Base-by-base conservation (phyloP, 2,113 vertebrate genomes). In the Podiceps cristatus region DNA sequence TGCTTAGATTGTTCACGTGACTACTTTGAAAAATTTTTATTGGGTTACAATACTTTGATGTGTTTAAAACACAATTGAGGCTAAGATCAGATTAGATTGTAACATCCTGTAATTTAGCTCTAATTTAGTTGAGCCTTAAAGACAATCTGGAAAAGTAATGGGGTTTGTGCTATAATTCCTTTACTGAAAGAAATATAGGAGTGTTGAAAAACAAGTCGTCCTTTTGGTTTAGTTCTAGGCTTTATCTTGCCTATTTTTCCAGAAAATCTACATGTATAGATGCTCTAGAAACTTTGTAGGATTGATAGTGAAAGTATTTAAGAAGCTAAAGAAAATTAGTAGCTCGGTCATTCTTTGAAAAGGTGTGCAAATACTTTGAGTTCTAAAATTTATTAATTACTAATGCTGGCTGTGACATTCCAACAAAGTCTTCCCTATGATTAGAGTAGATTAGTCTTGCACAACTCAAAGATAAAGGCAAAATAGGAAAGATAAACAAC, bases 31-130 rank as follows among this genome's bases (percentile, higher is more conserved):
- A 87, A 71, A 86, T 73, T 78, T 94, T 93, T 67, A 91, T 81
- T 93, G 72, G 60, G 79, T 88, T 94, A 64, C 56, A 59, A 10
- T 86, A 81, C 64, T 86, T 91, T 88, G 88, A 91, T 94, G 90
- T 88, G 85, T 83, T 81, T 76, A 86, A 92, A 94, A 94, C 81
- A 71, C 81, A 88, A 5, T 64, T 85, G 93, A 86, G 56, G 53
- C 49, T 17, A 76, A 90, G 29, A 86, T 96, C 77, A 93, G 92
- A 91, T 95, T 95, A 95, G 77, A 82, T 79, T 82, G 81, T 90
- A 91, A 60, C 90, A 90, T 96, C 90, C 84, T 96, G 77, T 58
- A 93, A 56, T 95, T 88, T 47, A 79, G 76, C 58, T 95, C 56
- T 86, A 82, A 81, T 90, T 88, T 75, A 87, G 89, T 37, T 79